Base-by-base conservation (phyloP, 2,797 vertebrate species). In the Spinus pinus region DNA sequence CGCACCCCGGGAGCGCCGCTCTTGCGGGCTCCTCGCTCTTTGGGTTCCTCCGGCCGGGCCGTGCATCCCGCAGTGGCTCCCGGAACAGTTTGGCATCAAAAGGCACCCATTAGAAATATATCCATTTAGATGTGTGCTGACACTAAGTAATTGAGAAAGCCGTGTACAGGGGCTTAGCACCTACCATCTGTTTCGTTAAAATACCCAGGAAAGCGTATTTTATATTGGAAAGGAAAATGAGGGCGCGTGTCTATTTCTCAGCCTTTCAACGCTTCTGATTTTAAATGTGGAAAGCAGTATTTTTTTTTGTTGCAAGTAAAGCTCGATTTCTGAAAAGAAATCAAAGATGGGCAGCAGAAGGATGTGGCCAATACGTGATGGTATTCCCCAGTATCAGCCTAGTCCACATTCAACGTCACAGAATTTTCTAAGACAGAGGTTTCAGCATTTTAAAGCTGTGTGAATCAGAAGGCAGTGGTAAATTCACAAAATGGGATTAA, bases 361-460 rank as follows among this genome's bases (percentile, higher is more conserved):
- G 72, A 22, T 60, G 57, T 0, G 2, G 2, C 49, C 4, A 0
- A 10, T 44, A 21, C n/a, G 6, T 17, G 25, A 12, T 61, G 71
- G 25, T 60, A 2, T 57, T 83, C 46, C 58, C 56, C 24, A 4
- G 2, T 23, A 57, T 46, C 56, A 58, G 5, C n/a, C 22, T 47
- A 15, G 25, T 41, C 10, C 23, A 3, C 0, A 1, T 49, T 46
- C 60, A 37, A 0, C 3, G 0, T 54, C 70, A 18, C 30, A 46
- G 73, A 51, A 58, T 86, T 66, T 69, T 78, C 28, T 1, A 50
- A 56, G 41, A 51, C 15, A 9, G 54, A 56, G 25, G 19, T 24
- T 82, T 82, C 0, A 4, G 53, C 15, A 25, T 74, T 89, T 72
- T 46, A 14, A 71, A 86, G 54, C 71, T 61, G 21, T 0, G 20